Percentiles rank a stretch among this genome's conserved stretches.
phyloP scores from a whole-genome alignment of 1,140 invertebrate genomes.

The Atopsyche davidsoni region DNA sequence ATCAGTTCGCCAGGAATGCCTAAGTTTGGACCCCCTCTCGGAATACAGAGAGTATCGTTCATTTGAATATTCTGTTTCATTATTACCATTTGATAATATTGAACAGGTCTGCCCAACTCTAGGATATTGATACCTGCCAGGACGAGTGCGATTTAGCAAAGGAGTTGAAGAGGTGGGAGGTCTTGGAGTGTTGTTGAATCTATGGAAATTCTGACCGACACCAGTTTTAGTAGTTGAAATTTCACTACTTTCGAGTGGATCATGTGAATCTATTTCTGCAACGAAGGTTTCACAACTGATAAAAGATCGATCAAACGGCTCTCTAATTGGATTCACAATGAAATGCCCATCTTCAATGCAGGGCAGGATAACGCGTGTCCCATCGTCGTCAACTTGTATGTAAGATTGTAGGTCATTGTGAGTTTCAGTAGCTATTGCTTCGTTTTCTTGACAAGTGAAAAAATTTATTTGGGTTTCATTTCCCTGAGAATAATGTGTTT shows the following conservation, averaged over 20 bases:
- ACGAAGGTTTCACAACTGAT: neutral
- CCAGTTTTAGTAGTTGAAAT: neutral
- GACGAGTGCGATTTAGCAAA: neutral
- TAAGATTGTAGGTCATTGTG: neutral
- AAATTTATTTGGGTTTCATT: neutral
- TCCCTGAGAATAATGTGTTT: neutral
- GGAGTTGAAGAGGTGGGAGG: neutral
- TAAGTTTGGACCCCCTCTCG: neutral
- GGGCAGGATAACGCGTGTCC: constrained; percentile 1
- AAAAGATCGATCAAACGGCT: neutral
- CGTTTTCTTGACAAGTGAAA: neutral
- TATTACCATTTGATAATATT: neutral
- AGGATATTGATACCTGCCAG: neutral
- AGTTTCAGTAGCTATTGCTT: neutral
- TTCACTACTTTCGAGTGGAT: neutral
- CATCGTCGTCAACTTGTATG: neutral
- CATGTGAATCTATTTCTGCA: neutral
- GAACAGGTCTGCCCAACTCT: constrained; percentile 1
- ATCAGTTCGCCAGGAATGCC: constrained; percentile 2
- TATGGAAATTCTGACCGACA: neutral
- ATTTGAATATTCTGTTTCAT: neutral
- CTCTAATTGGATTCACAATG: neutral
- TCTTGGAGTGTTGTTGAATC: neutral
- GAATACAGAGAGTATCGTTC: constrained; percentile 13
- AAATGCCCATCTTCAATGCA: constrained; percentile 3